Percentiles rank a stretch among this genome's conserved stretches.
Conservation (phyloP, 1,140 invertebrate species). For the Parasteatoda tepidariorum region DNA sequence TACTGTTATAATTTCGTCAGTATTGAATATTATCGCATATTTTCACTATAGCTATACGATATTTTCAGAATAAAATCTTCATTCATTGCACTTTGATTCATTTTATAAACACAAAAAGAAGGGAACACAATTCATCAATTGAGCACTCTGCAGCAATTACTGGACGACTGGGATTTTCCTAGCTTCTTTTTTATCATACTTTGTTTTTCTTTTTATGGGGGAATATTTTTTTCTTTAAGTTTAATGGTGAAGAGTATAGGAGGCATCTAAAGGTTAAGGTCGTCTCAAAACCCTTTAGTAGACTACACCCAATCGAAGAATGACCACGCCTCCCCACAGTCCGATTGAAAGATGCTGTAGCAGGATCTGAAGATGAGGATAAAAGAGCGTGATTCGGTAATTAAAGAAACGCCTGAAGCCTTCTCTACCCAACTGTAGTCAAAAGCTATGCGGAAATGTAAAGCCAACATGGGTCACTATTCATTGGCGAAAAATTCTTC, state of each 20-base stretch:
- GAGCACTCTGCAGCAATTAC: too few species aligned
- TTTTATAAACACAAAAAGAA: too few species aligned
- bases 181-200: too few species aligned
- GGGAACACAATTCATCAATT: too few species aligned
- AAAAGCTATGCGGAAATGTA: constrained; percentile 34
- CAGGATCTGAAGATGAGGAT: constrained; percentile 15
- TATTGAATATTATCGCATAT: too few species aligned
- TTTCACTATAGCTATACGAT: too few species aligned
- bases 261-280: constrained; percentile 39
- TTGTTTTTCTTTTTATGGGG: neutral
- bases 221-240: neutral
- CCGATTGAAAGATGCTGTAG: neutral
- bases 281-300: constrained; percentile 9
- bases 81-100: too few species aligned
- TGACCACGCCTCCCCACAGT: constrained; percentile 5
- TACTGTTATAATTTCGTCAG: too few species aligned
- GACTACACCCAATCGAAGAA: constrained; percentile 23
- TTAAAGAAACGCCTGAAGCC: constrained; percentile 27
- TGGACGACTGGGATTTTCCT: too few species aligned
- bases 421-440: neutral
- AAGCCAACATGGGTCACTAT: neutral
- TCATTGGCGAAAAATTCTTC: constrained; percentile 1
- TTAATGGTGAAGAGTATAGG: neutral
- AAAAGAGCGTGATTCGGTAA: constrained; percentile 54
- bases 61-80: too few species aligned